These are phyloP conservation scores for Tragelaphus strepsiceros DNA, from an alignment of 2,113 vertebrate genomes.

Conservation along the genomic window DNA sequence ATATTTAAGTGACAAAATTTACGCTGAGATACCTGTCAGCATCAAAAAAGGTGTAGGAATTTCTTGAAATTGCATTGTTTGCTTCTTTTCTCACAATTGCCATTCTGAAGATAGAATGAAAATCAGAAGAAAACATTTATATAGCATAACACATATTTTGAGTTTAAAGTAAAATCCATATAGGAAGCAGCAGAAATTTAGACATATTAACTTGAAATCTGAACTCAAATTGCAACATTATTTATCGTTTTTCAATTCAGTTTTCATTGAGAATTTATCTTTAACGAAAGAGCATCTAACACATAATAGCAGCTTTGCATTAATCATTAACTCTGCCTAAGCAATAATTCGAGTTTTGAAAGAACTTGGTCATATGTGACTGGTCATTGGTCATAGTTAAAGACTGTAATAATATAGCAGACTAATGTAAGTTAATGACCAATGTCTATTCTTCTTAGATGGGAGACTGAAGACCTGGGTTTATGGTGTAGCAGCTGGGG, in stretches of 20 bases:
- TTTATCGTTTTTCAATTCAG: background rate
- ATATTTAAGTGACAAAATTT: background rate
- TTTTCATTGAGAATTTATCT: background rate
- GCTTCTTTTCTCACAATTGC: background rate
- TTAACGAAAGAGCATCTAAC: background rate
- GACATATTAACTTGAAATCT: background rate
- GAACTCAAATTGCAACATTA: background rate
- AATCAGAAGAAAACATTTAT: background rate
- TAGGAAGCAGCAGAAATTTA: background rate
- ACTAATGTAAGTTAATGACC: constrained; percentile 79
- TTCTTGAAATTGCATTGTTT: constrained; percentile 11
- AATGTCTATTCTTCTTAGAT: constrained; percentile 88
- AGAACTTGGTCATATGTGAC: background rate
- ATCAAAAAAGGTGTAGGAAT: background rate
- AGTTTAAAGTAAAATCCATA: background rate
- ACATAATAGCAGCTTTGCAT: constrained; percentile 6
- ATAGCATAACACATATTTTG: background rate
- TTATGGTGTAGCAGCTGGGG: constrained; percentile 96
- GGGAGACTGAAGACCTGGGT: constrained; percentile 99
- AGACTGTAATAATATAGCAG: constrained; percentile 54
- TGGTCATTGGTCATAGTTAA: constrained; percentile 26
- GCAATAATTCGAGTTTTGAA: constrained; percentile 30
- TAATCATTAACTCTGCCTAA: constrained; percentile 27
- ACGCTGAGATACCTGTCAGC: background rate
- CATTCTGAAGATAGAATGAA: background rate